Evolutionary conservation across 2,113 vertebrate species (phyloP).

Genomic region (Regulus satrapa): DNA sequence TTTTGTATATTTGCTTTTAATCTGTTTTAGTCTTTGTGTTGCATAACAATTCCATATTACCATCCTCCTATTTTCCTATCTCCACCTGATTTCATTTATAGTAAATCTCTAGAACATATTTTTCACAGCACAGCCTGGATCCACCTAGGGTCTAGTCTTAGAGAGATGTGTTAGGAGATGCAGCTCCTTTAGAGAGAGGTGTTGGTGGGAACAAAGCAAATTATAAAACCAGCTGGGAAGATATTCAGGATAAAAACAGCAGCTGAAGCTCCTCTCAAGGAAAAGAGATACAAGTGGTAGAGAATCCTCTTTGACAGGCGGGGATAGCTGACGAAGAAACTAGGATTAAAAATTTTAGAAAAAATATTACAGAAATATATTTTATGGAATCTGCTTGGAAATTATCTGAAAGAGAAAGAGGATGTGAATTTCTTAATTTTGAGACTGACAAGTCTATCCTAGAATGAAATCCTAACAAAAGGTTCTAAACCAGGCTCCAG

Average conservation of each 20-base stretch:
- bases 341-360: not conserved
- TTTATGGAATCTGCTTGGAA: not conserved
- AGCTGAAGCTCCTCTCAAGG: not conserved
- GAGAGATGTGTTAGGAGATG: not conserved
- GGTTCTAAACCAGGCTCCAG: not conserved
- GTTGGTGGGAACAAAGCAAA: not conserved
- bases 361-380: not conserved
- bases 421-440: not conserved
- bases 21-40: not conserved
- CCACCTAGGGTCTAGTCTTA: not conserved
- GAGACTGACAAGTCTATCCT: not conserved
- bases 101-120: not conserved
- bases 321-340: not conserved
- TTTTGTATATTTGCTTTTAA: not conserved
- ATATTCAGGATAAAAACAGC: not conserved
- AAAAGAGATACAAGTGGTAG: not conserved
- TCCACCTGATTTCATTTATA: not conserved
- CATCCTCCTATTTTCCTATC: not conserved
- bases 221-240: not conserved
- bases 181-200: not conserved
- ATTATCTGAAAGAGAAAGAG: not conserved
- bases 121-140: not conserved
- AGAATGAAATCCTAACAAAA: not conserved
- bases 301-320: not conserved
- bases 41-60: rapidly evolving